A percentile compares a stretch with the other conserved stretches of the same genome.
Conservation (phyloP, 2,888 invertebrate species). For the Orchesella flavescens region DNA sequence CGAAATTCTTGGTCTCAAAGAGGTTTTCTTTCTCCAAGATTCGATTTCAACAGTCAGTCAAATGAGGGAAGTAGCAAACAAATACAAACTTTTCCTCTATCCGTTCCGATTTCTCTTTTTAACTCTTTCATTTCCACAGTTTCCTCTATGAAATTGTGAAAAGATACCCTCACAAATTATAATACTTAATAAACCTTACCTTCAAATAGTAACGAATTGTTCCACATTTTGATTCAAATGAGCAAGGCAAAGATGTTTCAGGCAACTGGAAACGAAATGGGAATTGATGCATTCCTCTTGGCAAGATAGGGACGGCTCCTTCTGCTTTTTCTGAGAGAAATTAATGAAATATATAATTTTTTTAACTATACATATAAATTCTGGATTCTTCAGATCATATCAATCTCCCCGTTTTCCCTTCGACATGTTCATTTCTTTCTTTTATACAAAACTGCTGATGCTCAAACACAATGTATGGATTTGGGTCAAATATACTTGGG, state of each 20-base stretch:
- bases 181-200: slow-evolving; percentile 73
- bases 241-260: slow-evolving; percentile 83
- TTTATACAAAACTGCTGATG: too few relatives aligned
- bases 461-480: too few relatives aligned
- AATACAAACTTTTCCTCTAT: background rate
- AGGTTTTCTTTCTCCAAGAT: background rate
- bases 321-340: slow-evolving; percentile 76
- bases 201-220: slow-evolving; percentile 84
- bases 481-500: too few relatives aligned
- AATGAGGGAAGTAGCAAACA: slow-evolving; percentile 3
- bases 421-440: too few relatives aligned
- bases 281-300: slow-evolving; percentile 82
- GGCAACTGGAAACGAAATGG: slow-evolving; percentile 82
- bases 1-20: background rate
- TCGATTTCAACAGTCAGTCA: background rate
- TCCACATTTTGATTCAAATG: slow-evolving; percentile 84
- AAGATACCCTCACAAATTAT: background rate
- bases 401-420: too few relatives aligned
- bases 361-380: too few relatives aligned
- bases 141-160: background rate
- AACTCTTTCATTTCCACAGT: background rate
- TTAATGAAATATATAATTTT: too few relatives aligned
- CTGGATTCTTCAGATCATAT: too few relatives aligned
- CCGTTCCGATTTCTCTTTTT: background rate
- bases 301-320: slow-evolving; percentile 81